phyloP scores from a whole-genome alignment of 2,888 invertebrate species.

The Drosophila sordidapex region DNA sequence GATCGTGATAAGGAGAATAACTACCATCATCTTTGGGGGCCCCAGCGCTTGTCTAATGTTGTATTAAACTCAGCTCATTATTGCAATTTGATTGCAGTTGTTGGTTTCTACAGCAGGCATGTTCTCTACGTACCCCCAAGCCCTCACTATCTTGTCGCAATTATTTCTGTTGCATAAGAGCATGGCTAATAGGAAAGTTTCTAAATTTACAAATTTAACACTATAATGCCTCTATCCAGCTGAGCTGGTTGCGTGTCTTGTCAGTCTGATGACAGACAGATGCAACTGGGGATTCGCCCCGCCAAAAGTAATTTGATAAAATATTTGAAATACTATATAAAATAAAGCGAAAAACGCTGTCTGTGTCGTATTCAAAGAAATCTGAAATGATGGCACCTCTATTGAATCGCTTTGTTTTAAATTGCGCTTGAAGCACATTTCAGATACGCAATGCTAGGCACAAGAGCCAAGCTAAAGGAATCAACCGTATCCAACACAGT shows the following conservation, averaged over 20 bases:
- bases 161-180: not conserved
- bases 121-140: not conserved
- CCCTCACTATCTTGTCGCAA: not conserved
- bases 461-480: conserved; percentile 63
- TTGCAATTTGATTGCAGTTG: conserved; percentile 7
- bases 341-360: not conserved
- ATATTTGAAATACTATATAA: not conserved
- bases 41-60: conserved; percentile 14
- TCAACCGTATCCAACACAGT: conserved; percentile 69
- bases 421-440: conserved; percentile 50
- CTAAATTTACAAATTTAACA: conserved; percentile 7
- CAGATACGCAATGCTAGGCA: conserved; percentile 76
- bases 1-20: conserved; percentile 40
- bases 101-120: not conserved
- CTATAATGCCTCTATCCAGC: not conserved
- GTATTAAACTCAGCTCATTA: not conserved
- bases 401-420: conserved; percentile 11
- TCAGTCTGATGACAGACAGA: not conserved
- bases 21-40: conserved; percentile 4
- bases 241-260: not conserved
- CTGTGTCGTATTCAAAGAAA: conserved; percentile 1
- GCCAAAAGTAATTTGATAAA: not conserved
- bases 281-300: not conserved
- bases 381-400: conserved; percentile 9
- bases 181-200: conserved; percentile 1